Base-by-base conservation (phyloP, 2,888 invertebrate species). In the Rhabditoides inermis region DNA sequence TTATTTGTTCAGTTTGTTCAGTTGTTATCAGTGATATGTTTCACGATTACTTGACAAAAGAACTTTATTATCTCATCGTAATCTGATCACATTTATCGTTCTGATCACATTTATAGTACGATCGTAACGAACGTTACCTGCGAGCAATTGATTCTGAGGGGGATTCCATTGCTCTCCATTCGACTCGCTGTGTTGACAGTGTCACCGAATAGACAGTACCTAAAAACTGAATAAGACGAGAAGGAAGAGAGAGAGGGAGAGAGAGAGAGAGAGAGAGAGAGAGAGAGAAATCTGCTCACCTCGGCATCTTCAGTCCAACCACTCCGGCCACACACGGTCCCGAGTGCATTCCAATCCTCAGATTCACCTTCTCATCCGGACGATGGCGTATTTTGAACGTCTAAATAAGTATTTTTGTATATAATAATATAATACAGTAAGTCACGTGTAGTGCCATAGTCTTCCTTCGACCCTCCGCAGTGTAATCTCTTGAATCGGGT, bases 101-200 rank as follows among this genome's bases (percentile, higher is more conserved):
- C n/a, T n/a, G n/a, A n/a, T n/a, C n/a, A n/a, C n/a, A n/a, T n/a
- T n/a, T n/a, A n/a, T n/a, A n/a, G n/a, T n/a, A n/a, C n/a, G n/a
- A n/a, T n/a, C n/a, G n/a, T n/a, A n/a, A n/a, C 65, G 40, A 76
- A 47, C 1, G 64, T 18, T 0, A 60, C 42, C 27, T 54, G 53
- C 2, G 61, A 62, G 44, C 58, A 58, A 35, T 64, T 64, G 54
- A 64, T 62, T 1, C 56, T 55, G n/a, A 62, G 56, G 12, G 64
- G 61, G n/a, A 61, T 60, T 61, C 64, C 64, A 30, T 62, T 64
- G 41, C 61, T 62, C 20, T 64, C 61, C 64, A 64, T 64, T 40
- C 64, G 42, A 20, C 57, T 58, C 20, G 64, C 64, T 3, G 64
- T 64, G 51, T 64, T 64, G 3, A 64, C 64, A 25, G 64, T 64